phyloP scores from a whole-genome alignment of 1,140 invertebrate species.

The Drosophila lacertosa region DNA sequence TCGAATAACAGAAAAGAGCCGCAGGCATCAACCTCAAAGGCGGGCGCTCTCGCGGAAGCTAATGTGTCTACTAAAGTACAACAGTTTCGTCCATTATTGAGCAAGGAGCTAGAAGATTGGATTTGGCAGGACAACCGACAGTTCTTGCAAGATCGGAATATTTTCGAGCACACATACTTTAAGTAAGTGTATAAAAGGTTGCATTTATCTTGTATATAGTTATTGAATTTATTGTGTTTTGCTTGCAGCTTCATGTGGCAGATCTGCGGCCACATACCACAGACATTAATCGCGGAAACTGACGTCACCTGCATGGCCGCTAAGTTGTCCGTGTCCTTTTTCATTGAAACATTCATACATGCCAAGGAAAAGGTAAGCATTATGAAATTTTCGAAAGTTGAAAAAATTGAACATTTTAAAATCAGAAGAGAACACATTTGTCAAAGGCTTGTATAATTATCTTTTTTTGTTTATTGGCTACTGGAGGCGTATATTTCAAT shows the following conservation, averaged over 20 bases:
- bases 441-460: too few relatives aligned
- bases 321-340: slow-evolving; percentile 95
- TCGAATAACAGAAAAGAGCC: slow-evolving; percentile 65
- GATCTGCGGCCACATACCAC: slow-evolving; percentile 96
- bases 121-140: slow-evolving; percentile 98
- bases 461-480: too few relatives aligned
- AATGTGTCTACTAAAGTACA: slow-evolving; percentile 33
- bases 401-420: too few relatives aligned
- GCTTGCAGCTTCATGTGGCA: slow-evolving; percentile 96
- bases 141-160: slow-evolving; percentile 97
- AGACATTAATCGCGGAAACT: slow-evolving; percentile 91
- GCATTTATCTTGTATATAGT: not conserved
- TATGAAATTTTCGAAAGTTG: not conserved
- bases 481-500: too few relatives aligned
- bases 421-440: too few relatives aligned
- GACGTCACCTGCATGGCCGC: slow-evolving; percentile 94
- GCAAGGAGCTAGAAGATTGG: slow-evolving; percentile 93
- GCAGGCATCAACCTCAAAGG: slow-evolving; percentile 72
- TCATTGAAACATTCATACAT: slow-evolving; percentile 98
- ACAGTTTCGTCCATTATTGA: slow-evolving; percentile 85
- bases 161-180: slow-evolving; percentile 97
- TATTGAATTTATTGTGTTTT: not conserved
- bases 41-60: slow-evolving; percentile 46
- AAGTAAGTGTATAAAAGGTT: slow-evolving; percentile 86
- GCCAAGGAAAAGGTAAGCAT: slow-evolving; percentile 95